Evolutionary conservation across 2,888 invertebrate genomes (phyloP).

Genomic region (Cephus pygmeus): DNA sequence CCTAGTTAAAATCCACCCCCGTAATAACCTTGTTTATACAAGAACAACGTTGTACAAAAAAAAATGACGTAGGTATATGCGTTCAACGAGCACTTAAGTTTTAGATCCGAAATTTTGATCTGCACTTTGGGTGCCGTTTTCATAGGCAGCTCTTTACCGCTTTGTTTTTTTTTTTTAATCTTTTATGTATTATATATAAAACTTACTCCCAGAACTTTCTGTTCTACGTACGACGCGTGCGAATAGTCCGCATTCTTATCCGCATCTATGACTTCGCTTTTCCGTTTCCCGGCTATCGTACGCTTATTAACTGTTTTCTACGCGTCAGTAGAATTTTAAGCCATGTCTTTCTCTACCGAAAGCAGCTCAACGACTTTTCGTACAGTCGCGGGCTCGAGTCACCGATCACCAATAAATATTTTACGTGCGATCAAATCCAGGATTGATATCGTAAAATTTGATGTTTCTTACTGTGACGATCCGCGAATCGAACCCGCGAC

Average conservation of each 20-base stretch:
- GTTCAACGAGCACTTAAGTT: neutral
- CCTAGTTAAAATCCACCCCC: constrained; percentile 3
- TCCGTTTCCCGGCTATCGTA: neutral
- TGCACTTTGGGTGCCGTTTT: constrained; percentile 31
- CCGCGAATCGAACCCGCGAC: neutral
- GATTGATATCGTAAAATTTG: neutral
- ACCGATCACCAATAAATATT: too few relatives aligned
- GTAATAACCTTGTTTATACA: neutral
- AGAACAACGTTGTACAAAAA: neutral
- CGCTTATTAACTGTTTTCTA: neutral
- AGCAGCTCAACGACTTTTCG: neutral
- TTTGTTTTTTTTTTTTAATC: neutral
- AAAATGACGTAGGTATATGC: neutral
- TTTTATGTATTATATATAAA: neutral
- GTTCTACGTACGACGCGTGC: neutral
- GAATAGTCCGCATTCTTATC: neutral
- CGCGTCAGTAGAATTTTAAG: neutral
- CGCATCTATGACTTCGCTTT: neutral
- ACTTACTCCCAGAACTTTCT: neutral
- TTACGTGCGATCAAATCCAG: too few relatives aligned
- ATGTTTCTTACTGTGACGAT: neutral
- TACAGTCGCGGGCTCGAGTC: neutral
- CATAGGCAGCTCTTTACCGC: constrained; percentile 38
- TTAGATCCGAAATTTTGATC: constrained; percentile 15
- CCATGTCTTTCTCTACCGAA: neutral